Evolutionary conservation across 2,888 invertebrate species (phyloP).

Genomic region (Colostygia pectinataria): DNA sequence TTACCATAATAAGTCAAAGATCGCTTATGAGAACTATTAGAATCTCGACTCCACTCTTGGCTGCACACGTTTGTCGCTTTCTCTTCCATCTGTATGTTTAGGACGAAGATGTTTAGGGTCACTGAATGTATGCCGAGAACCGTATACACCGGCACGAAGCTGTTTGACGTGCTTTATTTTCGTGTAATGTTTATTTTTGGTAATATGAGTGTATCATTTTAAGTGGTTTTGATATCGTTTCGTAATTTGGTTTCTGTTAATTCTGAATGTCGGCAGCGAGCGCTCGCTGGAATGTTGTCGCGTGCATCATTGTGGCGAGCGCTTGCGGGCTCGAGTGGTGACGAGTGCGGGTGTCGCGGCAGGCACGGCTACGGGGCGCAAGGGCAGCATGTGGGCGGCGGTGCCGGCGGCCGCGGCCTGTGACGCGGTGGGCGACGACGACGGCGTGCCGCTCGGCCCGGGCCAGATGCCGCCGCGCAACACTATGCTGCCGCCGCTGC

Average conservation of each 20-base stretch:
- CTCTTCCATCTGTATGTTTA: conserved; percentile 80
- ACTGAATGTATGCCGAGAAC: conserved; percentile 61
- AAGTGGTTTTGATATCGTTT: conserved; percentile 72
- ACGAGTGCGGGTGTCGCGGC: conserved; percentile 36
- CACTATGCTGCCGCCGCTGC: conserved; percentile 86
- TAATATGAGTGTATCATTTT: conserved; percentile 71
- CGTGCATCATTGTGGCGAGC: conserved; percentile 10
- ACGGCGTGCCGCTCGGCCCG: conserved; percentile 87
- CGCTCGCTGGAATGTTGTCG: conserved; percentile 4
- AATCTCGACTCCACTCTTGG: conserved; percentile 80
- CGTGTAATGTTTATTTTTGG: conserved; percentile 74
- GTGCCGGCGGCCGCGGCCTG: conserved; percentile 72
- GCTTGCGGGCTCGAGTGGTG: neutral
- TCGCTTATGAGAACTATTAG: conserved; percentile 80
- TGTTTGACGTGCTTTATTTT: conserved; percentile 81
- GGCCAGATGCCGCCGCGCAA: conserved; percentile 92
- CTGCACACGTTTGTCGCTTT: conserved; percentile 79
- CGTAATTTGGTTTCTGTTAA: conserved; percentile 52
- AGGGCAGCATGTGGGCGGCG: conserved; percentile 82
- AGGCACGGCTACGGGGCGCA: conserved; percentile 81
- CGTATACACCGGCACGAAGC: conserved; percentile 79
- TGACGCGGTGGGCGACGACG: conserved; percentile 62
- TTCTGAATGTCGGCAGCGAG: conserved; percentile 32
- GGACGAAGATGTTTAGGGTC: conserved; percentile 65
- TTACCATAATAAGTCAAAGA: conserved; percentile 71